Evolutionary conservation across 2,797 vertebrate species (phyloP).

Genomic region (Phalanger gymnotis): DNA sequence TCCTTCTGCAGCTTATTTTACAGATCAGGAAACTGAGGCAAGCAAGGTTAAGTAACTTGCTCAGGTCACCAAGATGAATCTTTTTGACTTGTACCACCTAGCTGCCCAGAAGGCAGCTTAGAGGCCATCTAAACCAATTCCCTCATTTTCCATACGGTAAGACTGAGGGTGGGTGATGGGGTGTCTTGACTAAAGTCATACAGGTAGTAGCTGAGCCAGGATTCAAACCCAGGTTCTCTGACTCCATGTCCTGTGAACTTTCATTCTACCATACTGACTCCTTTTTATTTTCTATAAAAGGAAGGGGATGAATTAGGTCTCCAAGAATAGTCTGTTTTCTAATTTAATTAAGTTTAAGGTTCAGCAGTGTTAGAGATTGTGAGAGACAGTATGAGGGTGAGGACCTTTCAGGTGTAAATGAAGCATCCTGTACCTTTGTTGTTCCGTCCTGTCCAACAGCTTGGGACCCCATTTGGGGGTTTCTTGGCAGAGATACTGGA

Average conservation of each 20-base stretch:
- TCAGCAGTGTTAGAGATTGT: not conserved
- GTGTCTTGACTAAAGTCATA: not conserved
- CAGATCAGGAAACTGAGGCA: not conserved
- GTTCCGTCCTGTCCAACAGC: too few relatives aligned
- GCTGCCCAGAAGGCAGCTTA: not conserved
- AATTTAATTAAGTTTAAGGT: too few relatives aligned
- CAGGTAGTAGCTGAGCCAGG: not conserved
- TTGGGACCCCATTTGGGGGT: not conserved
- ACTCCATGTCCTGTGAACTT: not conserved
- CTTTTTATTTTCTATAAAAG: not conserved
- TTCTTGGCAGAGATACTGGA: not conserved
- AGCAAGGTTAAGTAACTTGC: not conserved
- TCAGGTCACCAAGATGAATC: not conserved
- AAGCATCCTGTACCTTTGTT: too few relatives aligned
- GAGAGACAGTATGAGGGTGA: not conserved
- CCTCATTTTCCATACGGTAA: not conserved
- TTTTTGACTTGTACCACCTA: not conserved
- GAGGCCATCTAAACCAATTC: not conserved
- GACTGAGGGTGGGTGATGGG: not conserved
- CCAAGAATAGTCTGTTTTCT: not conserved
- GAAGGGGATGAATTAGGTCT: not conserved
- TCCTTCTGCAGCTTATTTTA: not conserved
- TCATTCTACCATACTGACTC: constrained; percentile 30
- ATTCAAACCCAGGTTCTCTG: not conserved
- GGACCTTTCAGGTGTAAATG: too few relatives aligned